Percentiles rank a stretch among this genome's conserved stretches.
Evolutionary conservation across 2,113 vertebrate genomes (phyloP).

Genomic region (Brienomyrus brachyistius): DNA sequence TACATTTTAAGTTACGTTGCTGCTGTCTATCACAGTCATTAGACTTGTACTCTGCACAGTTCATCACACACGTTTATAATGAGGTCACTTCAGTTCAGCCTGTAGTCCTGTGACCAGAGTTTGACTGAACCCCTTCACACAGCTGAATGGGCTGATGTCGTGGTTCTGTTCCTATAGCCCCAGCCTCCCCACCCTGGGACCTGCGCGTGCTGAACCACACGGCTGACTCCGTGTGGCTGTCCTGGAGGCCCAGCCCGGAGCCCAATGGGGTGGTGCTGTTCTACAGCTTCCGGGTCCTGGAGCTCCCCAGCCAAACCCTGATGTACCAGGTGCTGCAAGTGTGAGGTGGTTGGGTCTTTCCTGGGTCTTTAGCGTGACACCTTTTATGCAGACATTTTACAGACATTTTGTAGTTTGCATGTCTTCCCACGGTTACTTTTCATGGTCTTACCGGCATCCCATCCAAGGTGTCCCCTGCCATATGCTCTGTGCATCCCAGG

Average conservation of each 20-base stretch:
- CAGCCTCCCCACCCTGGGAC: slow-evolving; percentile 81
- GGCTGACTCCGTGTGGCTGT: slow-evolving; percentile 77
- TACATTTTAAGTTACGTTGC: neutral
- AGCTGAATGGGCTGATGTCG: neutral
- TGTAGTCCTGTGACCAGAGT: neutral
- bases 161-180: slow-evolving; percentile 61
- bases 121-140: neutral
- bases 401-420: neutral
- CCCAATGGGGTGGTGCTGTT: slow-evolving; percentile 81
- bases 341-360: neutral
- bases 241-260: slow-evolving; percentile 80
- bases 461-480: neutral
- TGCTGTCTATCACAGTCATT: neutral
- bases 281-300: slow-evolving; percentile 80
- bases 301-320: slow-evolving; percentile 68
- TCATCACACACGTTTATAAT: neutral
- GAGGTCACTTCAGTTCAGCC: neutral
- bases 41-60: neutral
- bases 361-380: neutral
- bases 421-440: neutral
- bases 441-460: neutral
- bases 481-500: neutral
- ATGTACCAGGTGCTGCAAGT: slow-evolving; percentile 72
- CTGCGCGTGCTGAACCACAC: slow-evolving; percentile 80
- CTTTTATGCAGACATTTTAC: neutral